Evolutionary conservation across 2,113 vertebrate genomes (phyloP).

Genomic region (Odocoileus virginianus): DNA sequence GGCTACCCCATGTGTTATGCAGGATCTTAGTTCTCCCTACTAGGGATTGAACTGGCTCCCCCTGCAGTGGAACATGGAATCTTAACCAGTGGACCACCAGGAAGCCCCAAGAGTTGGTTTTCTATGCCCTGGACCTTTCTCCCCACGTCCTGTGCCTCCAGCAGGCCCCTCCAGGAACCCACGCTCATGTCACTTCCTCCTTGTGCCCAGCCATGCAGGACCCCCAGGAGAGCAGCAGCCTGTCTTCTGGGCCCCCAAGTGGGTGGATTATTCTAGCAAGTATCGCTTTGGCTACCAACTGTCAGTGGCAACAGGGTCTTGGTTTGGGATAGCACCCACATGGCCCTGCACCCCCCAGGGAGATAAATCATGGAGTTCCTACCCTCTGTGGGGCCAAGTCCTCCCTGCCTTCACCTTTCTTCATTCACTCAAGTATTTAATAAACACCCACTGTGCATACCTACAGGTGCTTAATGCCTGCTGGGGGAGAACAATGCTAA

Average conservation of each 20-base stretch:
- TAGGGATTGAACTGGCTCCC: background rate
- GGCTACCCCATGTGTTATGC: background rate
- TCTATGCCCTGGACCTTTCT: background rate
- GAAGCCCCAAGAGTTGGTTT: background rate
- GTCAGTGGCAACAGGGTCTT: conserved; percentile 86
- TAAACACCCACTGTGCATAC: background rate
- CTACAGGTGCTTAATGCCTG: background rate
- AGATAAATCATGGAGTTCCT: conserved; percentile 31
- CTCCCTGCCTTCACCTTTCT: background rate
- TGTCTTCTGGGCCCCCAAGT: conserved; percentile 87
- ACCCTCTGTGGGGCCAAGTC: background rate
- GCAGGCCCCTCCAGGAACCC: no score
- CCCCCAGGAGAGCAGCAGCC: conserved; percentile 75
- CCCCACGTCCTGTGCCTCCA: rapidly evolving
- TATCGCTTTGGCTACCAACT: conserved; percentile 91
- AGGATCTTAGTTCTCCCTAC: background rate
- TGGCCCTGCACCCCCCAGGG: conserved; percentile 82
- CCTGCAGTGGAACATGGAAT: background rate
- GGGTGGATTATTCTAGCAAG: conserved; percentile 91
- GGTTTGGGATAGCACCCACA: conserved; percentile 87
- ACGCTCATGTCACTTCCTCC: background rate
- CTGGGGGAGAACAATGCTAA: background rate
- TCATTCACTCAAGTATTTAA: no score
- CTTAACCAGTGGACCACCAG: background rate
- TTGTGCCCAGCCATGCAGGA: conserved; percentile 78